Conservation (phyloP, 1,140 invertebrate species). For the Procambarus virginalis region DNA sequence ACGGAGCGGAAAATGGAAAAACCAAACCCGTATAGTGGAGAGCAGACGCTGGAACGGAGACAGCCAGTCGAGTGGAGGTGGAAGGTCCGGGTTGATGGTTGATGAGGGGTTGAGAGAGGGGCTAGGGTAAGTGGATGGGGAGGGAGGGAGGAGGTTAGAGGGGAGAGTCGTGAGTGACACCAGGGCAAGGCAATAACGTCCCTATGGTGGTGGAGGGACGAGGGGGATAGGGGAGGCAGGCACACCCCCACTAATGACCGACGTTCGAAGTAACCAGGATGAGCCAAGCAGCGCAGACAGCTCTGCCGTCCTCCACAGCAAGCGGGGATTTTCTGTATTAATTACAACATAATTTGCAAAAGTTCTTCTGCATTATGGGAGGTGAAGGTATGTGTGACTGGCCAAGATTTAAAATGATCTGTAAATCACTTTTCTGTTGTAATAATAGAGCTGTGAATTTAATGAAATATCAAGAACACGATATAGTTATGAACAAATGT, state of each 20-base stretch:
- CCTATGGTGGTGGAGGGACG: not conserved
- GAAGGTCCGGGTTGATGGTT: too few relatives aligned
- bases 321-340: too few relatives aligned
- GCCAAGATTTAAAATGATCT: too few relatives aligned
- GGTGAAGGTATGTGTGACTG: too few relatives aligned
- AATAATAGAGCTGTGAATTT: too few relatives aligned
- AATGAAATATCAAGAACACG: too few relatives aligned
- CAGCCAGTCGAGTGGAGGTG: not conserved
- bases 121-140: not conserved
- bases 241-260: not conserved
- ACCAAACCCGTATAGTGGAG: not conserved
- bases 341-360: too few relatives aligned
- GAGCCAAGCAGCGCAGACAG: too few relatives aligned
- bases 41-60: not conserved
- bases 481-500: too few relatives aligned
- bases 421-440: too few relatives aligned
- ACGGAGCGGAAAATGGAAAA: not conserved
- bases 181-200: not conserved
- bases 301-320: too few relatives aligned
- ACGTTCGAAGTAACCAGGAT: not conserved
- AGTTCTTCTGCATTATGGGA: too few relatives aligned
- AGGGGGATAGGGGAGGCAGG: not conserved
- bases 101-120: not conserved
- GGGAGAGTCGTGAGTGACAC: constrained; percentile 10
- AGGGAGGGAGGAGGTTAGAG: not conserved